Evolutionary conservation across 2,797 vertebrate genomes (phyloP), one percentile per base, ranked within the genome.

Genomic region (Sphaeramia orbicularis): DNA sequence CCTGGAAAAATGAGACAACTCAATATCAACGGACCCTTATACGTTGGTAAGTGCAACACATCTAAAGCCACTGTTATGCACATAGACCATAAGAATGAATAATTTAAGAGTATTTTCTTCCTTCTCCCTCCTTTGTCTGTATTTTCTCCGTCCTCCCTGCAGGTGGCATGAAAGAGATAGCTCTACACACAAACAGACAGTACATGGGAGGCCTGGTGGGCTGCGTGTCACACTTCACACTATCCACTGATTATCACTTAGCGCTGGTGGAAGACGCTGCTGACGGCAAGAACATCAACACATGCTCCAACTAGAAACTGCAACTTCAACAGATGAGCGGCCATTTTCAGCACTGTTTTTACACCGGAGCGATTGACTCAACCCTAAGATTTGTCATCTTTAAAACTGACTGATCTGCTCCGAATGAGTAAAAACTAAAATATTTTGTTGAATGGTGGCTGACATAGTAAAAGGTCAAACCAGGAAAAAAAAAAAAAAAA

Each of bases 261-360:
- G 93, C 96, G 0, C 93, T 99, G 61, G 97, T 99, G 81, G 97
- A 96, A 84, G 96, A 98, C 0, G 98, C 98, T 0, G 60, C 92
- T 0, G 96, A 96, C 0, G 98, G 98, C 73, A 98, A 98, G 90
- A 99, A 99, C 93, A 99, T 99, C 92, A 98, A 99, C 84, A 99
- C 91, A 0, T 99, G 98, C 76, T 95, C 96, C 83, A 95, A 95
- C 83, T 98, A 95, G 90, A 94, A 86, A 81, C 64, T 40, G 24
- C 11, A 12, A 62, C 68, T 52, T 65, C 42, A 14, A 6, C 14
- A 51, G 0, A 35, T 0, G 2, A 11, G 12, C 36, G 38, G 40
- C 15, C 19, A 8, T 49, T 42, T 69, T 27, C 35, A 52, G 37
- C 51, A 5, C 3, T 7, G 10, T 48, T 59, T 37, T n/a, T 51